phyloP scores from a whole-genome alignment of 2,888 invertebrate genomes.

The Mimumesa dahlbomi region DNA sequence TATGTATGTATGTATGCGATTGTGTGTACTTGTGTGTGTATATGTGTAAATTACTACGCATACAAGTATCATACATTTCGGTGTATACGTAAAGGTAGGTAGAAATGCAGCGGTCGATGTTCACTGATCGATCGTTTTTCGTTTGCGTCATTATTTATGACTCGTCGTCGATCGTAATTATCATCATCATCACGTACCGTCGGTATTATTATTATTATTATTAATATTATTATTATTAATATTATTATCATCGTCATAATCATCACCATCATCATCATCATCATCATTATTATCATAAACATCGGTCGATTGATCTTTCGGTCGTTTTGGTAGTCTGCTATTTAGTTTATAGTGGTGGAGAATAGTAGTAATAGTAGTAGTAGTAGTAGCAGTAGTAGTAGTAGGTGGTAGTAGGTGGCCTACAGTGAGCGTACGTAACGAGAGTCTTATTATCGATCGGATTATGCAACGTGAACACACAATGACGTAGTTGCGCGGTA shows the following conservation, averaged over 20 bases:
- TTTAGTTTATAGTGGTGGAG: conserved; percentile 58
- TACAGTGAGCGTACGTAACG: conserved; percentile 77
- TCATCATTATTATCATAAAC: conserved; percentile 34
- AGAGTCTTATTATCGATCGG: conserved; percentile 79
- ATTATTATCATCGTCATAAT: conserved; percentile 11
- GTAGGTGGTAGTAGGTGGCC: conserved; percentile 67
- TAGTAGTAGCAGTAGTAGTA: conserved; percentile 53
- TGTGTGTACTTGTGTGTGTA: not conserved
- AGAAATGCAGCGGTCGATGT: conserved; percentile 14
- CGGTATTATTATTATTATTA: conserved; percentile 5
- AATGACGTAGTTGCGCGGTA: conserved; percentile 79
- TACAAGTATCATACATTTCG: too few relatives aligned
- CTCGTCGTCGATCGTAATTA: conserved; percentile 26
- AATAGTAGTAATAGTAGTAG: conserved; percentile 52
- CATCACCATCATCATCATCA: conserved; percentile 14
- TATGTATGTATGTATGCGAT: not conserved
- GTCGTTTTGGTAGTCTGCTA: conserved; percentile 51
- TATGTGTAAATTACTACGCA: too few relatives aligned
- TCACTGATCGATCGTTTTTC: conserved; percentile 18
- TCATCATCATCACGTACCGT: not conserved
- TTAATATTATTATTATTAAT: conserved; percentile 7
- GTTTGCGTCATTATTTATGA: conserved; percentile 2
- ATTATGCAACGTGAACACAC: conserved; percentile 80
- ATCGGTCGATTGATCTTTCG: conserved; percentile 52
- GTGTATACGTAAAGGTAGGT: not conserved